phyloP scores from a whole-genome alignment of 1,140 invertebrate species.

The Camponotus pennsylvanicus region DNA sequence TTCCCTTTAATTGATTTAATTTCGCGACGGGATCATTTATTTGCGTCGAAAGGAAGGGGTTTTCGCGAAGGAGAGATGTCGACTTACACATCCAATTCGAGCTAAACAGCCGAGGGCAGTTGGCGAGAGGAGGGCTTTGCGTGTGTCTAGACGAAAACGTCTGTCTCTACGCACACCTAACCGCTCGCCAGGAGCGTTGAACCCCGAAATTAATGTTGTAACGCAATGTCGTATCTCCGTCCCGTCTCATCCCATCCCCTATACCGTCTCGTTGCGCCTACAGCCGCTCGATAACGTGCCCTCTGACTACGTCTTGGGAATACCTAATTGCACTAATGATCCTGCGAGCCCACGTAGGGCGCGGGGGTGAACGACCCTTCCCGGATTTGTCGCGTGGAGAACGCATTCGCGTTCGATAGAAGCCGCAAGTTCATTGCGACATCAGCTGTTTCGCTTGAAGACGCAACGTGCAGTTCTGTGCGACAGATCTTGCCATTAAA shows the following conservation, averaged over 20 bases:
- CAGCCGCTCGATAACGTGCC: slow-evolving; percentile 69
- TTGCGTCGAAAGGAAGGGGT: slow-evolving; percentile 18
- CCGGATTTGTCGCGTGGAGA: slow-evolving; percentile 49
- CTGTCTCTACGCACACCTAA: slow-evolving; percentile 58
- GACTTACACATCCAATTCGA: slow-evolving; percentile 10
- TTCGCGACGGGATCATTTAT: neutral
- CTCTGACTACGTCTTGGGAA: slow-evolving; percentile 68
- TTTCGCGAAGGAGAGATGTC: slow-evolving; percentile 43
- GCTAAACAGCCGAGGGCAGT: slow-evolving; percentile 39
- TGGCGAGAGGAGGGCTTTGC: slow-evolving; percentile 65
- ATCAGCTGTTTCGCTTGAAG: neutral
- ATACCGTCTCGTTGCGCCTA: slow-evolving; percentile 50
- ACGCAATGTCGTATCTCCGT: slow-evolving; percentile 67
- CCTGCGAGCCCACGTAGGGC: slow-evolving; percentile 50
- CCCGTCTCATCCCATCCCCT: slow-evolving; percentile 64
- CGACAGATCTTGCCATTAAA: too few relatives aligned
- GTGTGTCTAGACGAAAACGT: slow-evolving; percentile 70
- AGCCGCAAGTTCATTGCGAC: neutral
- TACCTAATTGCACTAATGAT: slow-evolving; percentile 69
- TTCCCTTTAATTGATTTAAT: slow-evolving; percentile 9
- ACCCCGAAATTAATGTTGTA: slow-evolving; percentile 79
- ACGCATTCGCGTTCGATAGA: slow-evolving; percentile 45
- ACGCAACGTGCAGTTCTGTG: neutral
- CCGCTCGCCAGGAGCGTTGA: slow-evolving; percentile 76
- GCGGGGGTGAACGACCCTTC: slow-evolving; percentile 67